Evolutionary conservation across 2,113 vertebrate species (phyloP).

Genomic region (Ailuropoda melanoleuca): DNA sequence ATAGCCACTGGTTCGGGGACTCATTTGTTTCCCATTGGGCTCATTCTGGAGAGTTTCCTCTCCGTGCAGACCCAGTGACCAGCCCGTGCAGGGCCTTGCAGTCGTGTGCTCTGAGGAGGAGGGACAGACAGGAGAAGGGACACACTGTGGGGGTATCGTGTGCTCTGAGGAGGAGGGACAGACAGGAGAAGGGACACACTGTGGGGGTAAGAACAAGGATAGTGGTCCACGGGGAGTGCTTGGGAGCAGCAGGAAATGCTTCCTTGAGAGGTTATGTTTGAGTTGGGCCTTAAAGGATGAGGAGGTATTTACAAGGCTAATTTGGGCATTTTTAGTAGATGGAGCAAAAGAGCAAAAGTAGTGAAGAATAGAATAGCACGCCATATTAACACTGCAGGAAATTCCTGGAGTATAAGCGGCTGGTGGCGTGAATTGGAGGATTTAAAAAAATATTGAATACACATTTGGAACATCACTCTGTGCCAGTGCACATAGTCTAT

Average conservation of each 20-base stretch:
- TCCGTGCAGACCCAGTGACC: neutral
- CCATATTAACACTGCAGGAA: too few relatives aligned
- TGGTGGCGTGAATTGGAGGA: too few relatives aligned
- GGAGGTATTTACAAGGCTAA: neutral
- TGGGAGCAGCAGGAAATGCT: too few relatives aligned
- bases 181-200: neutral
- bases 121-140: neutral
- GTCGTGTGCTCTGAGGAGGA: neutral
- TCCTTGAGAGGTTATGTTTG: too few relatives aligned
- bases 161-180: neutral
- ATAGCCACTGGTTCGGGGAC: rapidly evolving
- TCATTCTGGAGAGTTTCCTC: neutral
- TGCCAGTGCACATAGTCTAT: neutral
- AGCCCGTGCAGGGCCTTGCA: neutral
- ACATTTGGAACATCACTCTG: neutral
- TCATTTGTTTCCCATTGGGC: neutral
- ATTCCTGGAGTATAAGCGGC: neutral
- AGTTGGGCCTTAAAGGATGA: neutral
- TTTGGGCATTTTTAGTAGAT: neutral
- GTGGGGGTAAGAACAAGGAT: rapidly evolving
- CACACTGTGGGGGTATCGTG: too few relatives aligned
- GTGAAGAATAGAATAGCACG: neutral
- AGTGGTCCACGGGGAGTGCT: neutral
- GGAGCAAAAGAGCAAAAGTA: neutral
- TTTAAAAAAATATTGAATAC: neutral